phyloP scores from a whole-genome alignment of 2,113 vertebrate genomes.

The Excalfactoria chinensis region DNA sequence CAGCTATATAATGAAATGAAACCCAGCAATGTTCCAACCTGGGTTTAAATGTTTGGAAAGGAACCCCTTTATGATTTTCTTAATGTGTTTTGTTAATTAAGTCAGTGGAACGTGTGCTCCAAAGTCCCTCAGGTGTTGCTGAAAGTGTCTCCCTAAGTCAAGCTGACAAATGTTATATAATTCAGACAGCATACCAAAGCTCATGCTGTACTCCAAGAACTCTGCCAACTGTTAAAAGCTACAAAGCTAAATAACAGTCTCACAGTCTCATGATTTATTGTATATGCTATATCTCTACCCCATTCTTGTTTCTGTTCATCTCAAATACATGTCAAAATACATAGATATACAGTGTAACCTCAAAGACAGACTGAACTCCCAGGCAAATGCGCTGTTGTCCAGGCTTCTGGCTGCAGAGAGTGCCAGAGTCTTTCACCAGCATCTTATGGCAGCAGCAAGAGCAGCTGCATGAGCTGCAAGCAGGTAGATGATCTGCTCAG shows the following conservation, averaged over 20 bases:
- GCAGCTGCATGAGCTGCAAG: too few species aligned
- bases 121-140: background rate
- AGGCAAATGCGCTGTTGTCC: background rate
- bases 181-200: background rate
- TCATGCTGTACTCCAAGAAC: background rate
- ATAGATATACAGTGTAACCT: background rate
- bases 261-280: accelerated
- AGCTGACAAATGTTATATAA: background rate
- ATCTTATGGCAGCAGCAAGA: too few species aligned
- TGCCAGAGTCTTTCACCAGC: too few species aligned
- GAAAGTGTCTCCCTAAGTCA: accelerated
- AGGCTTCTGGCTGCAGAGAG: too few species aligned
- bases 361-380: background rate
- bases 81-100: slow-evolving; percentile 40
- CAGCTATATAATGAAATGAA: slow-evolving; percentile 21
- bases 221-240: background rate
- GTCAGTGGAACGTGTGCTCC: background rate
- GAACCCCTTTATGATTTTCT: slow-evolving; percentile 23
- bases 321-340: background rate
- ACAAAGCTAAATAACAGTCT: background rate
- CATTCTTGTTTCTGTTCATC: background rate
- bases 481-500: too few species aligned
- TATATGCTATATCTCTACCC: background rate
- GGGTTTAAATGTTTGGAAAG: slow-evolving; percentile 45
- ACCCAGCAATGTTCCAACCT: background rate